Base-by-base conservation (phyloP, 1,140 invertebrate species). In the Caenorhabditis latens region DNA sequence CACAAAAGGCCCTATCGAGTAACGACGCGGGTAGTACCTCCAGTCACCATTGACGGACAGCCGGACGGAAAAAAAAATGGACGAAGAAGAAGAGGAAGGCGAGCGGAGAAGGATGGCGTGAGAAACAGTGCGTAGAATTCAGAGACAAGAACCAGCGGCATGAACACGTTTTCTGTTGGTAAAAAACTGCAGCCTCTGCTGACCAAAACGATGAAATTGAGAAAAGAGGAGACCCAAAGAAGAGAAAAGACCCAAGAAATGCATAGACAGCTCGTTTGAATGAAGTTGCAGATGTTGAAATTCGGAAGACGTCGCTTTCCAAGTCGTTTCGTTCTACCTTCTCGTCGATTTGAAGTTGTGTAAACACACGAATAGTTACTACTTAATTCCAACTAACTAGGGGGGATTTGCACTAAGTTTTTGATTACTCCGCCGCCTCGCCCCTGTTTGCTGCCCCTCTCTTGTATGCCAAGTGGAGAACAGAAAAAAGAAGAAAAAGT, bases 1-100 rank as follows among this genome's bases (percentile, higher is more conserved):
- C 71, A 79, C 71, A 79, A 79, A 79, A 79, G 71, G 71, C 7
- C 71, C 46, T 79, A 79, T 79, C 71, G 71, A 79, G 71, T 79
- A 79, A 79, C 71, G 71, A 42, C 71, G 71, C 2, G 32, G 32
- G 32, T 32, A 32, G 71, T 79, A 79, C 71, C 71, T 79, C 71
- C 71, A 79, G 71, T 79, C 71, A 79, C 71, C 71, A 79, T 79
- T 79, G 71, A 79, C 71, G 71, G 46, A 79, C 71, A 50, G 46
- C 71, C 71, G 71, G 71, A 79, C 71, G 46, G 71, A 79, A 79
- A 65, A 79, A 79, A 79, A 32, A 32, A 32, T 32, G 32, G 32
- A 32, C 32, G 32, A 32, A 32, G 32, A 2, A 32, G 32, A 32
- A 32, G 32, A 32, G 50, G 71, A 53, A 50, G n/a, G 71, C 71